Base-by-base conservation (phyloP, 64 coral and sea anemone species). In the Stichodactyla mertensii region DNA sequence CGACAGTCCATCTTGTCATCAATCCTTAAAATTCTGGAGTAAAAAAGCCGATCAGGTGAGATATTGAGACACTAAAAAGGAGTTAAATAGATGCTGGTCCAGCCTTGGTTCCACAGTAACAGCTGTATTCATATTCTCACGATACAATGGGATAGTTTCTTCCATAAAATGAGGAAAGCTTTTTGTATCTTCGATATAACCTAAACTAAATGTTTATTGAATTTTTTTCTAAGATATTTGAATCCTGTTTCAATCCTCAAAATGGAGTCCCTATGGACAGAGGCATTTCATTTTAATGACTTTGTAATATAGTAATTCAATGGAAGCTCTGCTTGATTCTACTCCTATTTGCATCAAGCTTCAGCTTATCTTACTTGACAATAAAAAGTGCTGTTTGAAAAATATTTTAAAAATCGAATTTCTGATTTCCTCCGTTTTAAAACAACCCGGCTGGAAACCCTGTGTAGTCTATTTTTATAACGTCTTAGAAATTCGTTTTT, bases 11-110 rank as follows among this genome's bases (percentile, higher is more conserved):
- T 55, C 82, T 55, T 99, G 90, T 61, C 91, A 92, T 28, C 93
- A 95, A 52, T 95, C 93, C 19, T 61, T 99, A 57, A 99, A 92
- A 62, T 99, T 91, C 52, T 99, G 97, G 97, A 94, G 88, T 51
- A 61, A 91, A 23, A 89, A 92, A 71, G 93, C 97, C 20, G 91
- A 85, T 4, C 90, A 99, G 93, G 97, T 99, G 70, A 67, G 64
- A 23, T 74, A 74, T 74, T 74, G 69, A 9, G n/a, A 31, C 6
- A 10, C 10, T 74, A 23, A n/a, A 31, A 74, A 36, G 69, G 24
- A 13, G 4, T 36, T 31, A 74, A 74, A 74, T 74, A 36, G 69
- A 27, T 74, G 20, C 69, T 74, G 69, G 69, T 74, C 24, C 12
- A 74, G 24, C 24, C 19, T 13, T 74, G 66, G 10, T 14, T 31